Conservation (phyloP, 2,113 vertebrate species). For the Hepsetus odoe region DNA sequence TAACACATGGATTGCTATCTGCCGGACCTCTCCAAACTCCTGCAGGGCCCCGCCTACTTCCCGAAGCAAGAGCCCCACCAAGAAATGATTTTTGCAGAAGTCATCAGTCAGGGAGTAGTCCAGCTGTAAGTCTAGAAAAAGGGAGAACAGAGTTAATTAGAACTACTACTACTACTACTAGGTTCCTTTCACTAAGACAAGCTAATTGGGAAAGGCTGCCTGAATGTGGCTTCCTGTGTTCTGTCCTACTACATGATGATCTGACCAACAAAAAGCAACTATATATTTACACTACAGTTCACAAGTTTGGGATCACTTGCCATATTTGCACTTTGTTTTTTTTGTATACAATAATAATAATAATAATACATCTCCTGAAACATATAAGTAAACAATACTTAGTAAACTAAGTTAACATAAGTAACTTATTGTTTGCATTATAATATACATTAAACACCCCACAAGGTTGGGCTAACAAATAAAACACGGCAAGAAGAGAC, state of each 20-base stretch:
- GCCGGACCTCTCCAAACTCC: conserved; percentile 87
- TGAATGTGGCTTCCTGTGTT: no score
- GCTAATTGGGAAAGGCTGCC: no score
- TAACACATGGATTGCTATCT: conserved; percentile 89
- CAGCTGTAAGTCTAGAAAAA: conserved; percentile 87
- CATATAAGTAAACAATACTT: no score
- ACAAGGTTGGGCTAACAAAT: background rate
- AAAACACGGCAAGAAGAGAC: background rate
- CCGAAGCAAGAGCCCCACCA: conserved; percentile 91
- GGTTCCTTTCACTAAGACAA: no score
- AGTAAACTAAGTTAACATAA: no score
- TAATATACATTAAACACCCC: background rate
- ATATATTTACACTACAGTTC: no score
- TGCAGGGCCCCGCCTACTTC: conserved; percentile 92
- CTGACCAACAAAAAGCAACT: no score
- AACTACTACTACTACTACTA: background rate
- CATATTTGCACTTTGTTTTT: no score
- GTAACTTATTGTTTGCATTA: background rate
- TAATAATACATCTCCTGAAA: no score
- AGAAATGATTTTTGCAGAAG: conserved; percentile 96
- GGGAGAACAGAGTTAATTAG: background rate
- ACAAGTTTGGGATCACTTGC: no score
- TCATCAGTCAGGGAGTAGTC: conserved; percentile 96
- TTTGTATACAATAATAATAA: no score
- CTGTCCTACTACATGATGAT: no score